Evolutionary conservation across 2,888 invertebrate genomes (phyloP), one percentile per base, ranked within the genome.

Genomic region (Idaea straminata): DNA sequence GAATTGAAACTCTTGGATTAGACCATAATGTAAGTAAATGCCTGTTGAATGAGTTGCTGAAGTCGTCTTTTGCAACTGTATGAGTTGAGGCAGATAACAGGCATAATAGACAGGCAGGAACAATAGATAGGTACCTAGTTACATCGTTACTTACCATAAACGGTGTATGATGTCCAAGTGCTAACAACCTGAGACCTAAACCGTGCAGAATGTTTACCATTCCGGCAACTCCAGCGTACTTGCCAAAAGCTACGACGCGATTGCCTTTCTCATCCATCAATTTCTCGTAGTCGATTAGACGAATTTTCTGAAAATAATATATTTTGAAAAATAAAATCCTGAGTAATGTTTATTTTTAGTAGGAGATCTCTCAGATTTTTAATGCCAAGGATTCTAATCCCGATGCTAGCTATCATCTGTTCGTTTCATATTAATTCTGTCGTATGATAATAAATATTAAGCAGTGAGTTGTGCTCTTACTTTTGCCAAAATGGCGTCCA

Each of bases 181-280:
- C 99, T 64, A 99, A 91, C 3, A 99, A 93, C 62, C 99, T 93
- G 57, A 99, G 93, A 0, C 99, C 99, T 61, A 99, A 92, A 0
- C 99, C 99, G 81, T 99, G 99, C 15, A 99, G 93, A 77, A 99
- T 99, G 86, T 99, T 99, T 64, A 99, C 97, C 96, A 99, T 99
- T 15, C 99, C 99, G 35, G 99, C 99, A 1, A 99, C 98, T 0
- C 99, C 96, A 0, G 99, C 99, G 93, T 99, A 99, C 87, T 99
- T 99, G 0, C 99, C 99, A 87, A 99, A 99, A 3, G 99, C 99
- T 5, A 99, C 99, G 59, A 98, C 96, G 13, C 99, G 94, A 76
- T 97, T 96, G 0, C 99, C 99, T 35, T 95, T 93, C 61, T 95
- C 95, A 81, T 99, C 98, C 82, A 98, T 97, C 81, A 99, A 94